Percentiles rank a stretch among this genome's conserved stretches.
phyloP scores from a whole-genome alignment of 2,797 vertebrate genomes.

The Rallus crepitans region DNA sequence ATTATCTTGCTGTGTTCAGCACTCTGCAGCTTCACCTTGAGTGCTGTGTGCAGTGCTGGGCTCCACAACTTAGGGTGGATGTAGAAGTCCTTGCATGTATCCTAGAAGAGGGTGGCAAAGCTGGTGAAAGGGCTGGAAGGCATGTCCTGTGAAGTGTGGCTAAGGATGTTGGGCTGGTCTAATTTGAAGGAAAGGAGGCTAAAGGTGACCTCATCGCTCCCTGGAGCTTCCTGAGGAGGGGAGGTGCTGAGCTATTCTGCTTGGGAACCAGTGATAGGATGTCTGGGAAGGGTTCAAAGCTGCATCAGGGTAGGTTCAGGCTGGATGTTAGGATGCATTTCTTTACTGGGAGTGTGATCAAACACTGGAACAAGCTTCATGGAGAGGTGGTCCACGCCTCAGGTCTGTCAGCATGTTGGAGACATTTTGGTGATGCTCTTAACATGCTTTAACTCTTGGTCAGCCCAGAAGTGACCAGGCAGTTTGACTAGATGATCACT shows the following conservation, averaged over 20 bases:
- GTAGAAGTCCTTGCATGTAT: too few species aligned
- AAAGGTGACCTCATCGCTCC: too few species aligned
- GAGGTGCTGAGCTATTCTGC: too few species aligned
- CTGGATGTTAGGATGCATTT: neutral
- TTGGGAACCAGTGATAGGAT: too few species aligned
- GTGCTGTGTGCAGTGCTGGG: neutral
- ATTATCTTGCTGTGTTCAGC: accelerated
- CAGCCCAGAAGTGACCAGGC: neutral
- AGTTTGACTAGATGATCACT: neutral
- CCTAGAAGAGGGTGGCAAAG: neutral
- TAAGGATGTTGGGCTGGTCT: neutral
- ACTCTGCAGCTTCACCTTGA: neutral
- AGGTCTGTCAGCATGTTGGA: neutral
- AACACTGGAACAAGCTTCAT: neutral
- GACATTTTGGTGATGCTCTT: too few species aligned
- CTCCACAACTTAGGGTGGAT: neutral
- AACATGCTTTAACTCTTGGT: neutral
- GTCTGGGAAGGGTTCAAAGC: neutral
- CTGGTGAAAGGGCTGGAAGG: neutral
- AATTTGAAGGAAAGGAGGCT: neutral
- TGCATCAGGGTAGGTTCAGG: neutral
- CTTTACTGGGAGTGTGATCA: neutral
- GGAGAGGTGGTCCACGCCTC: neutral
- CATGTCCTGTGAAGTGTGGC: accelerated
- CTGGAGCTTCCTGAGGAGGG: too few species aligned